Base-by-base conservation (phyloP, 2,797 vertebrate species). In the Chaetodon trifasciatus region DNA sequence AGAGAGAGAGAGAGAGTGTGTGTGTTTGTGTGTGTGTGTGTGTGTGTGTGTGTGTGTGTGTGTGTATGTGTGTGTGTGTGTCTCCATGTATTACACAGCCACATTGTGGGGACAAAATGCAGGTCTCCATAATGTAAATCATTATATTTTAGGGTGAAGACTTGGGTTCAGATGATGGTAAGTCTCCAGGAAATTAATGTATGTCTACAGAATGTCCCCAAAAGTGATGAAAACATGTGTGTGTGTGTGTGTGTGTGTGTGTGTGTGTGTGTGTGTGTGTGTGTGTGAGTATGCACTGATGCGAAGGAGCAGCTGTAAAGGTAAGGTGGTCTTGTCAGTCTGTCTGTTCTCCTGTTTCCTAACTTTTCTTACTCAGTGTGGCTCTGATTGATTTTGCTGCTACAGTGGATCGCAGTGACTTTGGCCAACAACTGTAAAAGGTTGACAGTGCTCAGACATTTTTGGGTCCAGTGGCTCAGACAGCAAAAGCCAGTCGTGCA, bases 301-400 rank as follows among this genome's bases (percentile, higher is more conserved):
- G 65, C 70, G 52, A 70, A 53, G 32, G 69, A 67, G 5, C 42
- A 55, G 46, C 24, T 63, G 39, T 46, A 52, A 81, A 58, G 56
- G 8, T 61, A 50, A 32, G 15, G 37, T 21, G 19, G 52, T 74
- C 40, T 12, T 53, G 21, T 65, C 50, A 32, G 28, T 32, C 28
- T 55, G 56, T 50, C 40, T 70, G 13, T 24, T 74, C 44, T 82
- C 50, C 42, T 10, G 3, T 55, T 69, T 65, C 11, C 39, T 53
- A 71, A 76, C 58, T 66, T 75, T 70, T 77, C 61, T 53, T 47
- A 35, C 60, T 79, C 55, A 15, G 19, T 61, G 55, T 67, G 28
- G 47, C n/a, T 87, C 50, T 79, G 82, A 86, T 83, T 79, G 87
- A 85, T 86, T 86, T 78, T 81, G 74, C 76, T 75, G 66, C 74